Evolutionary conservation across 2,797 vertebrate genomes (phyloP).

Genomic region (Eptatretus atami): DNA sequence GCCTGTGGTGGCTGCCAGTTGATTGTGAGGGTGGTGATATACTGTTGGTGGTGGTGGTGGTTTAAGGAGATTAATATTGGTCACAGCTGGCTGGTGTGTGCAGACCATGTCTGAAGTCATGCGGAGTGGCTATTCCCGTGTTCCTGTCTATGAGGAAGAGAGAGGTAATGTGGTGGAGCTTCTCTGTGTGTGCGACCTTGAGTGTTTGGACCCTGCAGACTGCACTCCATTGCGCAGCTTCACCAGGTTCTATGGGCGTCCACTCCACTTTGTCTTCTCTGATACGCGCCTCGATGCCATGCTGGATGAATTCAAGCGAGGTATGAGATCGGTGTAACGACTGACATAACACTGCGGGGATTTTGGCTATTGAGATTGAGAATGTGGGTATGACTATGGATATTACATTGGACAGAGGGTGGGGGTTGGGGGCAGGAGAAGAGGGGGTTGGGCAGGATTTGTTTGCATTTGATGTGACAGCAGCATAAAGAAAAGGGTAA

Average conservation of each 20-base stretch:
- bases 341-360: neutral
- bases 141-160: conserved; percentile 64
- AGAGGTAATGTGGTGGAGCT: conserved; percentile 61
- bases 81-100: neutral
- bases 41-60: too few relatives aligned
- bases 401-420: neutral
- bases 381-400: neutral
- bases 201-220: conserved; percentile 51
- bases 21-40: too few relatives aligned
- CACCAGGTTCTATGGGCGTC: conserved; percentile 68
- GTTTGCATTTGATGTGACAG: too few relatives aligned
- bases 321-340: conserved; percentile 9
- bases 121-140: conserved; percentile 57
- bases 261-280: conserved; percentile 59
- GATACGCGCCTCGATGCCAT: conserved; percentile 67
- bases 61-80: too few relatives aligned
- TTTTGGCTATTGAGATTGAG: neutral
- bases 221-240: conserved; percentile 54
- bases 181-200: conserved; percentile 48
- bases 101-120: conserved; percentile 49
- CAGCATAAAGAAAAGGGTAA: too few relatives aligned
- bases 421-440: neutral
- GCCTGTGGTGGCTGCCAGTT: too few relatives aligned
- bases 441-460: too few relatives aligned
- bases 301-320: conserved; percentile 51